Percentiles rank a stretch among this genome's conserved stretches.
These are phyloP conservation scores for Pyrocephalus nanus DNA, from an alignment of 2,797 vertebrate genomes.

Conservation along the genomic window DNA sequence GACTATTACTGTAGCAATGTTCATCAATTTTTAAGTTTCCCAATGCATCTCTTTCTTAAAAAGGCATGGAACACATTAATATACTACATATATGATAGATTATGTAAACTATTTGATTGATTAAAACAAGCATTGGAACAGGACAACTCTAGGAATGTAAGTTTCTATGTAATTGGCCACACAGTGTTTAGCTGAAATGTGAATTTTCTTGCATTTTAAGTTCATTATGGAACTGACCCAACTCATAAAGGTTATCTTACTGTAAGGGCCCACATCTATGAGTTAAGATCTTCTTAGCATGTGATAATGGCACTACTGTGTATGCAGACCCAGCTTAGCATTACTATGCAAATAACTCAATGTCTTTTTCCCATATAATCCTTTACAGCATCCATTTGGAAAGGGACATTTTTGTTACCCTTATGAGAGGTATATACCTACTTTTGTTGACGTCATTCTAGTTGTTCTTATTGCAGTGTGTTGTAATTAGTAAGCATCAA, in stretches of 20 bases:
- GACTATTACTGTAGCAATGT: background rate
- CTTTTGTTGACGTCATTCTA: background rate
- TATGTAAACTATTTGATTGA: background rate
- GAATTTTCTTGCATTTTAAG: conserved; percentile 41
- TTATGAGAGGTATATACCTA: background rate
- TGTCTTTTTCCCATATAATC: background rate
- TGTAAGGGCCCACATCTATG: conserved; percentile 50
- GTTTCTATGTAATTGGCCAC: conserved; percentile 39
- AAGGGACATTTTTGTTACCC: background rate
- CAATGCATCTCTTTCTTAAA: background rate
- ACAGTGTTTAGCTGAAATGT: conserved; percentile 52
- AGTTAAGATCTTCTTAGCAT: conserved; percentile 54
- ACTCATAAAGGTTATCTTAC: conserved; percentile 68
- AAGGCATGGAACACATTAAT: background rate
- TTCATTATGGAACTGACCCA: background rate
- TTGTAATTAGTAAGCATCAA: background rate
- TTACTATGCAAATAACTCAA: background rate
- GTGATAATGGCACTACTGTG: conserved; percentile 22
- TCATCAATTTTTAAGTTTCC: background rate
- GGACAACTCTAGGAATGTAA: conserved; percentile 32
- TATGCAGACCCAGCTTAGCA: background rate
- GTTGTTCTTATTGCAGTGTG: background rate
- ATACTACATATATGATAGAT: background rate
- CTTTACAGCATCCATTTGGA: background rate
- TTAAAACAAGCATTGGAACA: background rate